Base-by-base conservation (phyloP, 2,113 vertebrate genomes). In the Rhinopomastus cyanomelas region DNA sequence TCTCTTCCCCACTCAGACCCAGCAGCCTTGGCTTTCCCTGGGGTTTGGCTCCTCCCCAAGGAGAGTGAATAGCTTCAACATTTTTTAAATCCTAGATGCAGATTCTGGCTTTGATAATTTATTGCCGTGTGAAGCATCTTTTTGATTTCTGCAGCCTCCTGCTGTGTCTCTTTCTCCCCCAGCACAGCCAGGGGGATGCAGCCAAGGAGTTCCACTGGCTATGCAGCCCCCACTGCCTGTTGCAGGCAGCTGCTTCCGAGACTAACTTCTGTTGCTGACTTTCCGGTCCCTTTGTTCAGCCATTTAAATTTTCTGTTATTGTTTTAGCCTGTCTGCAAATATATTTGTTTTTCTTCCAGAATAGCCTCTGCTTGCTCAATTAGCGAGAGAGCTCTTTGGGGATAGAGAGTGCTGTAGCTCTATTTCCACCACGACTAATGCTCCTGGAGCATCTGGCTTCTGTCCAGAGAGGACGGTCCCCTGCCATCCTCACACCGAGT, bases 321-420 rank as follows among this genome's bases (percentile, higher is more conserved):
- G 82, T 83, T 90, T 78, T 53, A 88, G 57, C 39, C 73, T 88
- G 88, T 92, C 76, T 84, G 57, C 84, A 93, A 20, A 67, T 93
- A 22, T 30, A 48, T 71, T 88, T 86, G 76, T 44, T 87, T 91
- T 64, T 37, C 80, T 91, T 92, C 76, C 79, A 89, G 62, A 83
- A 87, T 62, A 94, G 82, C 76, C 48, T 84, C 74, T 0, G 8
- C 65, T 93, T 81, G 88, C 73, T 93, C 83, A 85, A 75, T 93
- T 86, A 84, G 80, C 67, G 30, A 26, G 82, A 66, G 73, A 53
- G 80, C 77, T 84, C 61, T 88, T 64, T 55, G 64, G 39, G 39
- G 39, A 42, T 69, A 60, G 46, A 48, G 74, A n/a, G 68, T 26
- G 53, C 69, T 0, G 0, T 22, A n/a, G 85, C 82, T 80, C 72